These are phyloP conservation scores for Drosophila simulans DNA, from an alignment of 1,140 invertebrate genomes.

Conservation along the genomic window DNA sequence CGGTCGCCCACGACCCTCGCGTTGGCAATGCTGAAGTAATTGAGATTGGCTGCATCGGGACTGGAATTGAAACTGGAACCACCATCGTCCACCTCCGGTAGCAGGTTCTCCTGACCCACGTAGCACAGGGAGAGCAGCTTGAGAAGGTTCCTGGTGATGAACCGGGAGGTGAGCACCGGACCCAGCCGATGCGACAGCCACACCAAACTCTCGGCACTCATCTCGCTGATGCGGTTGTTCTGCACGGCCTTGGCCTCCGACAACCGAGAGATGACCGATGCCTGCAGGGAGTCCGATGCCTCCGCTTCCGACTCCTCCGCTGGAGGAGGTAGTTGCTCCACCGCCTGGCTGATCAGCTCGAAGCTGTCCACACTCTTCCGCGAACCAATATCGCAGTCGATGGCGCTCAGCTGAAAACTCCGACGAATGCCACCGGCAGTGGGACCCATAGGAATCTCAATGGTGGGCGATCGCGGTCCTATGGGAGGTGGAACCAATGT, in stretches of 20 bases:
- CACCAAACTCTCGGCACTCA: slow-evolving; percentile 95
- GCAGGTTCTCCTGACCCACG: slow-evolving; percentile 92
- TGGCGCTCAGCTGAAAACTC: slow-evolving; percentile 86
- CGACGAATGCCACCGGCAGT: slow-evolving; percentile 71
- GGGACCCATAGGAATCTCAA: slow-evolving; percentile 86
- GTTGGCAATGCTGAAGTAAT: slow-evolving; percentile 86
- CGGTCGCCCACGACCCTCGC: slow-evolving; percentile 90
- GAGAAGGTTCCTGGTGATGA: slow-evolving; percentile 95
- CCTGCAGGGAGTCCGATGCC: slow-evolving; percentile 71
- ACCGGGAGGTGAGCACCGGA: slow-evolving; percentile 95
- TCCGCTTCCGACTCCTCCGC: slow-evolving; percentile 31
- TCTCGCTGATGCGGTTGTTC: slow-evolving; percentile 91
- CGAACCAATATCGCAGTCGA: slow-evolving; percentile 87
- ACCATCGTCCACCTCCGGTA: slow-evolving; percentile 74
- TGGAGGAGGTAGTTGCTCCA: slow-evolving; percentile 18
- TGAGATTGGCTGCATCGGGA: slow-evolving; percentile 83
- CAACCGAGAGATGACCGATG: slow-evolving; percentile 74
- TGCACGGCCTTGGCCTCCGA: slow-evolving; percentile 82
- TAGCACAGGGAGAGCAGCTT: slow-evolving; percentile 98
- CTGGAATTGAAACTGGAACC: slow-evolving; percentile 18
- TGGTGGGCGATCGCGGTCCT: slow-evolving; percentile 86
- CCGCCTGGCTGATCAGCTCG: slow-evolving; percentile 74
- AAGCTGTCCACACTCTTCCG: slow-evolving; percentile 85
- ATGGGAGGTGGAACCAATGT: slow-evolving; percentile 43
- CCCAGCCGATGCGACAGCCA: slow-evolving; percentile 97